phyloP scores from a whole-genome alignment of 2,888 invertebrate species.

The Paralinhomoeus sp. region DNA sequence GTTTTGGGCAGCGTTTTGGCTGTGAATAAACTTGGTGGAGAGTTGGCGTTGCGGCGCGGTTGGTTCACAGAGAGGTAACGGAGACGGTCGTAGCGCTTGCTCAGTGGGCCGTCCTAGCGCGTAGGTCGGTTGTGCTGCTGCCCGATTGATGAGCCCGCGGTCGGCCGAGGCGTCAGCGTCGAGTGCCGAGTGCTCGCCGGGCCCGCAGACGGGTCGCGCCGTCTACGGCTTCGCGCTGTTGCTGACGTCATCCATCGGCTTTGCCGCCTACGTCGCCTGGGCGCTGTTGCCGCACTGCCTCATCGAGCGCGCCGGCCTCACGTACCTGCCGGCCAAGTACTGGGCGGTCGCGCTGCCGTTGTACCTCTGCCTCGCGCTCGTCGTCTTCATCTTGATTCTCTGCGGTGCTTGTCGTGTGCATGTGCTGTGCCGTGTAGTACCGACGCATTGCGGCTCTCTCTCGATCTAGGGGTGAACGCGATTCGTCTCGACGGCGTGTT shows the following conservation, averaged over 20 bases:
- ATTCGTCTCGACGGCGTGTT: not conserved
- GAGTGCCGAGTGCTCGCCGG: conserved; percentile 60
- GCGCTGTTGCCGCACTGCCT: conserved; percentile 49
- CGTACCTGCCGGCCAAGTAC: conserved; percentile 57
- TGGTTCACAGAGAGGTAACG: too few relatives aligned
- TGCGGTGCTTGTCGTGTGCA: conserved; percentile 1
- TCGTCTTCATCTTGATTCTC: conserved; percentile 53
- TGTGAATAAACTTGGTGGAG: too few relatives aligned
- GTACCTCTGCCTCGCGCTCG: conserved; percentile 45
- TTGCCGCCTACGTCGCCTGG: conserved; percentile 52
- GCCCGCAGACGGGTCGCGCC: conserved; percentile 66
- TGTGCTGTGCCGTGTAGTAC: not conserved
- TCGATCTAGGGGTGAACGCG: not conserved
- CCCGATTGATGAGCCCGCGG: too few relatives aligned
- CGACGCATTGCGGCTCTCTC: not conserved
- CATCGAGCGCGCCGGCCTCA: conserved; percentile 43
- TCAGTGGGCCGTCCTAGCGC: too few relatives aligned
- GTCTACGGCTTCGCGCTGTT: conserved; percentile 76
- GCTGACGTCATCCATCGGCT: not conserved
- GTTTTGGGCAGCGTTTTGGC: too few relatives aligned
- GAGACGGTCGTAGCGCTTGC: too few relatives aligned
- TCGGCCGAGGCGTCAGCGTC: too few relatives aligned
- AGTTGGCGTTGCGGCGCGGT: too few relatives aligned
- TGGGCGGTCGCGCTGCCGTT: conserved; percentile 71
- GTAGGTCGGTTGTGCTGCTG: too few relatives aligned